Conservation (phyloP, 2,888 invertebrate genomes). For the Baronia brevicornis region DNA sequence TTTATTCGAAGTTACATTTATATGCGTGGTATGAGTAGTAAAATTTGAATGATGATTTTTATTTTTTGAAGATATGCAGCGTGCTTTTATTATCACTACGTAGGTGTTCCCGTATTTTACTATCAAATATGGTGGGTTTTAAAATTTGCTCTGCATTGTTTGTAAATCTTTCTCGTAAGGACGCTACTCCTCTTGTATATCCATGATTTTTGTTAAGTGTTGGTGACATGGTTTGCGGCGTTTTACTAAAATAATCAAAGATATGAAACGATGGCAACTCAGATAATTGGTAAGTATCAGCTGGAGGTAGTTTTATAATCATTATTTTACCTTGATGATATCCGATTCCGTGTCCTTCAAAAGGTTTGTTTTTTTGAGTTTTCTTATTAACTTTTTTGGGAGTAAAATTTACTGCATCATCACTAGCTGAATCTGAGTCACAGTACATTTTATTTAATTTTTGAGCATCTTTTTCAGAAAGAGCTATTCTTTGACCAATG, state of each 20-base stretch:
- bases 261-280: conserved; percentile 46
- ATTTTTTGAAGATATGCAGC: no score
- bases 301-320: conserved; percentile 57
- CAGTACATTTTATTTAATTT: conserved; percentile 78
- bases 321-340: conserved; percentile 70
- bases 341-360: conserved; percentile 63
- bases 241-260: conserved; percentile 66
- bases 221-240: conserved; percentile 51
- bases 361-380: conserved; percentile 53
- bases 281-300: conserved; percentile 44
- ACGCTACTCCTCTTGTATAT: conserved; percentile 42
- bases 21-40: background rate
- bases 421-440: conserved; percentile 43
- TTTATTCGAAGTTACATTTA: conserved; percentile 1
- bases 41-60: background rate
- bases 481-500: conserved; percentile 74
- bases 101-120: background rate
- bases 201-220: conserved; percentile 34
- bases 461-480: conserved; percentile 73
- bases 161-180: conserved; percentile 24
- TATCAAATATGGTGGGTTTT: background rate
- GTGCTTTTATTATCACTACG: background rate
- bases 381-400: conserved; percentile 33
- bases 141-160: background rate
- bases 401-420: conserved; percentile 27